Evolutionary conservation across 2,888 invertebrate species (phyloP).

Genomic region (Caradrina kadenii): DNA sequence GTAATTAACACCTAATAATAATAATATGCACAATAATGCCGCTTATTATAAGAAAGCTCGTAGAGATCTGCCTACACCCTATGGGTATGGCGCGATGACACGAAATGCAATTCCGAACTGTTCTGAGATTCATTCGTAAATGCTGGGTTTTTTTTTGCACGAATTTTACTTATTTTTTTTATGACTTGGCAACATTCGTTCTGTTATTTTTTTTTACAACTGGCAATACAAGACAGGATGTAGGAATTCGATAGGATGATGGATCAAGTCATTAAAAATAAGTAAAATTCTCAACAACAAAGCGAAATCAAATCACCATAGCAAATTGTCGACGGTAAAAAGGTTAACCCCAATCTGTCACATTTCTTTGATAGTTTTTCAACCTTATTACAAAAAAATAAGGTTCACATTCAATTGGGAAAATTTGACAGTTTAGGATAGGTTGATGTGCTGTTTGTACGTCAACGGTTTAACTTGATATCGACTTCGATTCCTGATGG

Average conservation of each 20-base stretch:
- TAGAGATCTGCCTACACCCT: conserved; percentile 48
- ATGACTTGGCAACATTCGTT: not conserved
- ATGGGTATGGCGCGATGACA: conserved; percentile 32
- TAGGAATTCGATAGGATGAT: not conserved
- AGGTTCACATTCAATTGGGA: too few species aligned
- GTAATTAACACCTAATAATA: conserved; percentile 42
- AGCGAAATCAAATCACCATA: not conserved
- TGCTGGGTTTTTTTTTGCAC: conserved; percentile 11
- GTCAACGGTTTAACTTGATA: not conserved
- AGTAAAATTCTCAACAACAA: conserved; percentile 35
- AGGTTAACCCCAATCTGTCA: too few species aligned
- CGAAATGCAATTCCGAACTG: conserved; percentile 38
- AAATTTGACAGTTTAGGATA: too few species aligned
- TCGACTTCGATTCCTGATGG: conserved; percentile 7
- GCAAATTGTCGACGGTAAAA: conserved; percentile 22
- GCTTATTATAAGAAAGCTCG: conserved; percentile 39
- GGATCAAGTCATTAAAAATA: conserved; percentile 7
- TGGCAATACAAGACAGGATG: not conserved
- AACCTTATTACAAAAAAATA: too few species aligned
- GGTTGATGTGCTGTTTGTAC: conserved; percentile 2
- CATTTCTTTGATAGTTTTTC: too few species aligned
- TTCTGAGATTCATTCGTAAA: conserved; percentile 52
- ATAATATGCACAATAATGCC: conserved; percentile 41
- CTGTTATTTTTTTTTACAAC: not conserved
- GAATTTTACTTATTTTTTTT: conserved; percentile 36